Evolutionary conservation across 2,113 vertebrate genomes (phyloP).

Genomic region (Hyaena hyaena): DNA sequence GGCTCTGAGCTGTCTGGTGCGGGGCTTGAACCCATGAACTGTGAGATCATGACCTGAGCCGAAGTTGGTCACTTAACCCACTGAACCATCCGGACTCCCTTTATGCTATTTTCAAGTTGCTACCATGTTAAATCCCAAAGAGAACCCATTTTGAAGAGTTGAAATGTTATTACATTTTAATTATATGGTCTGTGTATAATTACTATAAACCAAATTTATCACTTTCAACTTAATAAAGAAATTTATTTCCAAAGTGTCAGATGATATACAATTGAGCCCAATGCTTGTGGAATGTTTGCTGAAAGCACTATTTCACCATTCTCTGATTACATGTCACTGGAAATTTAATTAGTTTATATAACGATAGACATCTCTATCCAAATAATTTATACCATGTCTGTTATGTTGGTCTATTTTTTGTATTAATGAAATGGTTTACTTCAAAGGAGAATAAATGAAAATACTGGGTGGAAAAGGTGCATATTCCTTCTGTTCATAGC

Average conservation of each 20-base stretch:
- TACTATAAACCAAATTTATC: slow-evolving; percentile 63
- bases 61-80: too few species aligned
- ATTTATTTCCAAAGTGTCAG: slow-evolving; percentile 73
- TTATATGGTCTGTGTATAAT: slow-evolving; percentile 69
- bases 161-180: slow-evolving; percentile 66
- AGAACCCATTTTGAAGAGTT: slow-evolving; percentile 63
- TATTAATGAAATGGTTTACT: slow-evolving; percentile 39
- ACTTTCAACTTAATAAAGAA: slow-evolving; percentile 74
- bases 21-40: too few species aligned
- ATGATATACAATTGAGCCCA: slow-evolving; percentile 64
- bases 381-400: slow-evolving; percentile 48
- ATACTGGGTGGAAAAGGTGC: background rate
- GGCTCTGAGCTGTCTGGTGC: too few species aligned
- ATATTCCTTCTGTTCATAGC: background rate
- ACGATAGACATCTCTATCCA: slow-evolving; percentile 30
- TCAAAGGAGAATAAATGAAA: background rate
- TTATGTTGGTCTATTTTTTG: background rate
- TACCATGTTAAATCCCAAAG: slow-evolving; percentile 66
- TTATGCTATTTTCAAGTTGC: slow-evolving; percentile 43
- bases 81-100: too few species aligned
- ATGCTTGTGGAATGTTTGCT: slow-evolving; percentile 68
- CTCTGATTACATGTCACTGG: slow-evolving; percentile 33
- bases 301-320: slow-evolving; percentile 55
- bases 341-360: slow-evolving; percentile 69
- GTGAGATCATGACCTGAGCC: too few species aligned